These are phyloP conservation scores for human (Homo sapiens) DNA, from an alignment of 2,113 vertebrate species.

Conservation along the genomic window DNA sequence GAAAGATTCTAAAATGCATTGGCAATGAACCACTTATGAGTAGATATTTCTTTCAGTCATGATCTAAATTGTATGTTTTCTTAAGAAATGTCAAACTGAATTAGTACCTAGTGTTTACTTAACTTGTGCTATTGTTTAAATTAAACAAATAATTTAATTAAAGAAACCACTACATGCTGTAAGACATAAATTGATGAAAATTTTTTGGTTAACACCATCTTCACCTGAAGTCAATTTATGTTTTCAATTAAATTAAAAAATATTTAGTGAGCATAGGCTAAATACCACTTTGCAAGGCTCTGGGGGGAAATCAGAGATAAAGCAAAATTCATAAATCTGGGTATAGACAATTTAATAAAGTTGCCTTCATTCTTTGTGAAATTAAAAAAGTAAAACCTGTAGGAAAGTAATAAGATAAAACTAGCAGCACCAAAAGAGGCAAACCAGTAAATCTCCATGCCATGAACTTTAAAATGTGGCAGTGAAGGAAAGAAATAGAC, in stretches of 20 bases:
- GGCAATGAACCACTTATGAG: neutral
- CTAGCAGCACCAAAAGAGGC: neutral
- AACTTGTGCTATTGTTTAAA: constrained; percentile 4
- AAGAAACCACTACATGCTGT: neutral
- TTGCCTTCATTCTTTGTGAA: neutral
- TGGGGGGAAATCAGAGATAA: neutral
- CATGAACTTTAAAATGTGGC: neutral
- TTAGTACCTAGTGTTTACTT: neutral
- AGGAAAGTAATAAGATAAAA: neutral
- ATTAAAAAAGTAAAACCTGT: neutral
- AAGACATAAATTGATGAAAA: neutral
- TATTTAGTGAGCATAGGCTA: neutral
- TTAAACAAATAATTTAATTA: constrained; percentile 27
- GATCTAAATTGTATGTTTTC: neutral
- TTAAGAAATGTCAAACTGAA: neutral
- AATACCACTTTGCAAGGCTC: neutral
- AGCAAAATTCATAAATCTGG: neutral
- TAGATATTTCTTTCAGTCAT: neutral
- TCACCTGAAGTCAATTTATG: neutral
- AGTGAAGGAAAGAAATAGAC: neutral
- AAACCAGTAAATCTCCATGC: neutral
- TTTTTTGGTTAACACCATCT: neutral
- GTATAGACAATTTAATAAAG: neutral
- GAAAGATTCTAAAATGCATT: neutral
- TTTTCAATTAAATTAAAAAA: neutral